phyloP scores from a whole-genome alignment of 2,113 vertebrate species.

The Brachypteracias leptosomus region DNA sequence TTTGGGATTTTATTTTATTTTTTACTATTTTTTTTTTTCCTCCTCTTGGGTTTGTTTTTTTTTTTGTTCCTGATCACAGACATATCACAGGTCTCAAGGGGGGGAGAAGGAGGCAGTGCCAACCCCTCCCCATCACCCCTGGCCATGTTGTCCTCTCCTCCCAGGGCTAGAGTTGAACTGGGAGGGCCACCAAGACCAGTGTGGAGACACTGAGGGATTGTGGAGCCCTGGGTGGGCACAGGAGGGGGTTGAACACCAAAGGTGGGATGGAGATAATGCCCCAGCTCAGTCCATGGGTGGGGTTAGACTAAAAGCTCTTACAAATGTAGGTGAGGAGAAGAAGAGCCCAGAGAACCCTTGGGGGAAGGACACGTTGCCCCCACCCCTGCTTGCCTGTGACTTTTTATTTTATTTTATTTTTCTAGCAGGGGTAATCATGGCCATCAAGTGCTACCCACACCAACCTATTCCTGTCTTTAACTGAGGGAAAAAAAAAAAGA shows the following conservation, averaged over 20 bases:
- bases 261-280: background rate
- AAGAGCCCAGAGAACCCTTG: background rate
- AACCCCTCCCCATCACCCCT: background rate
- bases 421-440: slow-evolving; percentile 14
- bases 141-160: background rate
- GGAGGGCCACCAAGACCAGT: background rate
- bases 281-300: fast-evolving
- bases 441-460: background rate
- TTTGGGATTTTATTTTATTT: background rate
- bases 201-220: background rate
- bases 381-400: background rate
- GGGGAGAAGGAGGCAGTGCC: background rate
- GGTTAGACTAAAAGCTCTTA: fast-evolving
- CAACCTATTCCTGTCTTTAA: background rate
- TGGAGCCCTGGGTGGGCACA: background rate
- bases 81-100: background rate
- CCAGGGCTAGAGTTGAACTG: background rate
- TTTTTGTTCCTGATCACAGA: background rate
- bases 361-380: background rate
- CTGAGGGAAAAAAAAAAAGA: background rate
- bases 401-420: background rate
- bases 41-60: background rate
- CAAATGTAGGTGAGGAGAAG: fast-evolving
- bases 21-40: background rate
- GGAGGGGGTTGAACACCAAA: fast-evolving